phyloP scores from a whole-genome alignment of 2,113 vertebrate genomes.

The Lipophrys pholis region DNA sequence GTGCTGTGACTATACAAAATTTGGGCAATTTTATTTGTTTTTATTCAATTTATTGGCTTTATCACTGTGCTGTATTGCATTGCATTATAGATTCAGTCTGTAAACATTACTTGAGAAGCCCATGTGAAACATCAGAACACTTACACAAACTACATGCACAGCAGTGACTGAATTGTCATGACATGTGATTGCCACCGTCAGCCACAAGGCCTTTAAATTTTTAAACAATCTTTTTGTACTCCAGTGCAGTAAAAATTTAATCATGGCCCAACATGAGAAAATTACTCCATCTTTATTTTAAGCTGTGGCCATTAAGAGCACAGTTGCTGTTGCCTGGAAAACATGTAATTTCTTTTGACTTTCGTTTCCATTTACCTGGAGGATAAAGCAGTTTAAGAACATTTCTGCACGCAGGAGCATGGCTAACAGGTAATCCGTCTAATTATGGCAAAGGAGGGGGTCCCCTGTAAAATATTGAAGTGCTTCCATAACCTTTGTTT shows the following conservation, averaged over 20 bases:
- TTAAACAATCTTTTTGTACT: conserved; percentile 88
- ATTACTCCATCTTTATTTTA: conserved; percentile 58
- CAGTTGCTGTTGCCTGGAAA: conserved; percentile 86
- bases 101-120: conserved; percentile 10
- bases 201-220: conserved; percentile 83
- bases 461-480: conserved; percentile 93
- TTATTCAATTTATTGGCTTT: conserved; percentile 1
- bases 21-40: neutral
- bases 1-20: neutral
- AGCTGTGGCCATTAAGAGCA: conserved; percentile 82
- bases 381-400: conserved; percentile 91
- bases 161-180: conserved; percentile 68
- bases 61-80: neutral
- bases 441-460: conserved; percentile 94
- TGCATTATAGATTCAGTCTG: conserved; percentile 17
- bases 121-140: conserved; percentile 2
- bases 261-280: conserved; percentile 80
- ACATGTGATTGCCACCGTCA: conserved; percentile 82
- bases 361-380: conserved; percentile 93
- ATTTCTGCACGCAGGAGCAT: conserved; percentile 89
- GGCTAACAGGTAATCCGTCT: conserved; percentile 98
- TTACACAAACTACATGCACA: conserved; percentile 35
- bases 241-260: conserved; percentile 89
- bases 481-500: conserved; percentile 93
- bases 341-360: conserved; percentile 93